phyloP scores from a whole-genome alignment of 2,113 vertebrate genomes.

The Anseranas semipalmata region DNA sequence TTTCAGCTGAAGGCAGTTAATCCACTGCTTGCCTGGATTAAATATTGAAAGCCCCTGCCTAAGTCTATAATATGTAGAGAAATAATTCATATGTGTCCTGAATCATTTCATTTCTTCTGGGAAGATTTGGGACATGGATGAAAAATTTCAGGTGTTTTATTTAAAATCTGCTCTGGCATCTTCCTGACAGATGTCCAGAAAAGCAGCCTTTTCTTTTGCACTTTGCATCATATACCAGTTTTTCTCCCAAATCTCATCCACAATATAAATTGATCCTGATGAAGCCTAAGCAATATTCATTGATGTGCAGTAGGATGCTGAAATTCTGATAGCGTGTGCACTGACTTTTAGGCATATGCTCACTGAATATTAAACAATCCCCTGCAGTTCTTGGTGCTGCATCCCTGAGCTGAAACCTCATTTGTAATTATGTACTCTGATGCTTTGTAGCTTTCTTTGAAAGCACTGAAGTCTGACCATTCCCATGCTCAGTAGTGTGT shows the following conservation, averaged over 20 bases:
- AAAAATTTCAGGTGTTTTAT: not conserved
- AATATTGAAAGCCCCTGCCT: not conserved
- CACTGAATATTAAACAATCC: not conserved
- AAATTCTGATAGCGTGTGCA: not conserved
- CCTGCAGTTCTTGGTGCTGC: not conserved
- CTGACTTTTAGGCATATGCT: not conserved
- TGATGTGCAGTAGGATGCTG: not conserved
- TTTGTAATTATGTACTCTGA: not conserved
- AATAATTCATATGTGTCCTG: not conserved
- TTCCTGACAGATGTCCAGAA: not conserved
- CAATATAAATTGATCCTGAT: not conserved
- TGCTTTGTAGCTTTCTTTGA: not conserved
- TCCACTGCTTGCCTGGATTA: constrained; percentile 28
- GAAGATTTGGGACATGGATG: not conserved
- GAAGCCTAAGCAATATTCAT: not conserved
- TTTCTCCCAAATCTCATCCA: not conserved
- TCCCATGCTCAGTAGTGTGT: not conserved
- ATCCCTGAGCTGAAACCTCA: not conserved
- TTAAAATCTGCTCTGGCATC: not conserved
- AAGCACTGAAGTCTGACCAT: not conserved
- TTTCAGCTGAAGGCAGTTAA: constrained; percentile 3
- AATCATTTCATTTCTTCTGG: not conserved
- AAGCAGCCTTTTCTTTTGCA: not conserved
- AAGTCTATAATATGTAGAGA: not conserved
- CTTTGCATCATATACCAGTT: not conserved